Percentiles rank a stretch among this genome's conserved stretches.
These are phyloP conservation scores for Clarias pachynema DNA, from an alignment of 2,797 vertebrate genomes.

Conservation along the genomic window DNA sequence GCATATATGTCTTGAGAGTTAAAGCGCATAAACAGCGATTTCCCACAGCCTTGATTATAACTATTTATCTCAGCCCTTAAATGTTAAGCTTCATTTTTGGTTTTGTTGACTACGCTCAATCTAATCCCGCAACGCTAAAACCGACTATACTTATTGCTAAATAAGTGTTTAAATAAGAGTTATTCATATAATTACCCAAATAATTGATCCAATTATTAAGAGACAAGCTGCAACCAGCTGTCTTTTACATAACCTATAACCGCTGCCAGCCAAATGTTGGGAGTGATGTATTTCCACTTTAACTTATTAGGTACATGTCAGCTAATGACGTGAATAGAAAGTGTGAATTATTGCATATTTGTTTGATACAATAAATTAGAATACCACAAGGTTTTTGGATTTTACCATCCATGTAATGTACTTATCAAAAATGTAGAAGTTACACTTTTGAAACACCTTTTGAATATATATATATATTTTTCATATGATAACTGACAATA, in stretches of 20 bases:
- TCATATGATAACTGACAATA: background rate
- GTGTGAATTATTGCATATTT: background rate
- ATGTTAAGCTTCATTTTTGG: conserved; percentile 4
- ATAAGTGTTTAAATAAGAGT: conserved; percentile 51
- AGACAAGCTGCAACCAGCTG: conserved; percentile 41
- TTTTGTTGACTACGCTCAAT: background rate
- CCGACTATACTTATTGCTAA: conserved; percentile 36
- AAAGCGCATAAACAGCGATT: background rate
- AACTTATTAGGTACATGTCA: conserved; percentile 3
- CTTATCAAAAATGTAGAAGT: background rate
- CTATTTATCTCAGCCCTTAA: background rate
- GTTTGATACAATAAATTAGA: background rate
- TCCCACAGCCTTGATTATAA: background rate
- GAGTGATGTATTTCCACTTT: conserved; percentile 19
- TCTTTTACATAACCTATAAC: conserved; percentile 13
- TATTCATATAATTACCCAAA: conserved; percentile 51
- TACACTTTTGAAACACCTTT: background rate
- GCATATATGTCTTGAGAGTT: background rate
- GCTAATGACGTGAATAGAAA: background rate
- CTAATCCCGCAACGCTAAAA: conserved; percentile 20
- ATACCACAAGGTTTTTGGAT: background rate
- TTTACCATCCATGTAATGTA: background rate
- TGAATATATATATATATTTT: background rate
- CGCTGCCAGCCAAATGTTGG: conserved; percentile 17
- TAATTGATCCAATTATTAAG: conserved; percentile 43